Conservation (phyloP, 2,113 vertebrate species). For the Phodopus roborovskii region DNA sequence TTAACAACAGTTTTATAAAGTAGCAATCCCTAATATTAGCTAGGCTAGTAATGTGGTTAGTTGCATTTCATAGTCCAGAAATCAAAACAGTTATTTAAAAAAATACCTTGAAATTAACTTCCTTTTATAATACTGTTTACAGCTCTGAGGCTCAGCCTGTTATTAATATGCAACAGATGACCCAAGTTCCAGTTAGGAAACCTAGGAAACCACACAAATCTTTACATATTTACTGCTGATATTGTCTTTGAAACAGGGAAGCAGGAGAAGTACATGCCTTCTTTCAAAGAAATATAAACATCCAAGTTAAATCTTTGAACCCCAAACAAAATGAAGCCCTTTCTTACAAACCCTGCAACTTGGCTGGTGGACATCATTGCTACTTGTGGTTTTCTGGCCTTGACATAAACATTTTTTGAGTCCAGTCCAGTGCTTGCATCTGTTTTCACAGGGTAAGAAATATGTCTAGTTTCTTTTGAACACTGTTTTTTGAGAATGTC, state of each 20-base stretch:
- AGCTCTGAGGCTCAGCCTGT: background rate
- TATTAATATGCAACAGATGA: background rate
- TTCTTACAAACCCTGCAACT: background rate
- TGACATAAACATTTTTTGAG: conserved; percentile 19
- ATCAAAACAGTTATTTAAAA: background rate
- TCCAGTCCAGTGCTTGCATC: background rate
- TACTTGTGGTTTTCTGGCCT: background rate
- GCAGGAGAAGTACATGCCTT: background rate
- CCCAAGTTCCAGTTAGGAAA: background rate
- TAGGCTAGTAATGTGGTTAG: background rate
- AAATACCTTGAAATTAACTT: conserved; percentile 19
- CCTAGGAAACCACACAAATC: background rate
- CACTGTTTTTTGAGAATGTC: conserved; percentile 1
- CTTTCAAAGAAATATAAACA: background rate
- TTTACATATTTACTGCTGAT: background rate
- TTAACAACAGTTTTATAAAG: background rate
- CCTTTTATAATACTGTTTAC: background rate
- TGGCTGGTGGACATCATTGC: background rate
- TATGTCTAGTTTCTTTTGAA: background rate
- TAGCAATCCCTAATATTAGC: background rate
- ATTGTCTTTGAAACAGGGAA: background rate
- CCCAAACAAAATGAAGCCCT: background rate
- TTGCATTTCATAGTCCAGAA: background rate
- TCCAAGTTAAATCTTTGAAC: background rate
- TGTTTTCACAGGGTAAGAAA: conserved; percentile 31